Percentiles rank a stretch among this genome's conserved stretches.
These are phyloP conservation scores for Eugnorisma glareosa DNA, from an alignment of 2,888 invertebrate species.

Conservation along the genomic window DNA sequence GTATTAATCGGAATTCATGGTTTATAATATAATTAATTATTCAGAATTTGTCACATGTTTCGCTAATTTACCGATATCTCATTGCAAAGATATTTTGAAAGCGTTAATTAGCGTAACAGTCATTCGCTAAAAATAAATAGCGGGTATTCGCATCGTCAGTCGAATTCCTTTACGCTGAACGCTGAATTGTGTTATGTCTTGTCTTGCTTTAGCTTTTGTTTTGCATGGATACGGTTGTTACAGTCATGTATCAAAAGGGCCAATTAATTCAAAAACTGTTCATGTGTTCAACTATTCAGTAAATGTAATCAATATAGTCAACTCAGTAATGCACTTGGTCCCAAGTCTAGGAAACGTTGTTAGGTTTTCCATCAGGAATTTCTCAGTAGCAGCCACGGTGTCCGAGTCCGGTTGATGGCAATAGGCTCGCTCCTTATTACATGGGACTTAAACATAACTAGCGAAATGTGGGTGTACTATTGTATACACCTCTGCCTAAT, in stretches of 20 bases:
- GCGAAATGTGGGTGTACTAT: no score
- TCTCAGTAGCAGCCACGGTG: no score
- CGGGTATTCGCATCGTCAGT: constrained; percentile 40
- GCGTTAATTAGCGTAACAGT: constrained; percentile 53
- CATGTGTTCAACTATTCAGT: neutral
- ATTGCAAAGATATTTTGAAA: constrained; percentile 5
- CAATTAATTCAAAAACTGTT: constrained; percentile 10
- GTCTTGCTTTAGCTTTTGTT: constrained; percentile 9
- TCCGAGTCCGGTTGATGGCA: no score
- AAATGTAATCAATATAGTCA: neutral
- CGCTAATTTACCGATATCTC: neutral
- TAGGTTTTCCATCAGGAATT: no score
- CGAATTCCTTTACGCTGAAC: constrained; percentile 38
- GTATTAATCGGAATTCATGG: neutral
- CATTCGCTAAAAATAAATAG: constrained; percentile 48
- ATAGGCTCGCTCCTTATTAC: no score
- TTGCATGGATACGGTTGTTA: constrained; percentile 8
- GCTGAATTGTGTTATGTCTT: constrained; percentile 40
- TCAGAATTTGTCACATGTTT: neutral
- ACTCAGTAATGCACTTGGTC: neutral
- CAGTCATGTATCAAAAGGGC: constrained; percentile 18
- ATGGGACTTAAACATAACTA: no score
- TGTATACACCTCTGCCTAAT: no score
- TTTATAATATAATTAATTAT: neutral
- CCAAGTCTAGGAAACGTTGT: no score